phyloP scores from a whole-genome alignment of 2,888 invertebrate species.

The Macrophya annulata region DNA sequence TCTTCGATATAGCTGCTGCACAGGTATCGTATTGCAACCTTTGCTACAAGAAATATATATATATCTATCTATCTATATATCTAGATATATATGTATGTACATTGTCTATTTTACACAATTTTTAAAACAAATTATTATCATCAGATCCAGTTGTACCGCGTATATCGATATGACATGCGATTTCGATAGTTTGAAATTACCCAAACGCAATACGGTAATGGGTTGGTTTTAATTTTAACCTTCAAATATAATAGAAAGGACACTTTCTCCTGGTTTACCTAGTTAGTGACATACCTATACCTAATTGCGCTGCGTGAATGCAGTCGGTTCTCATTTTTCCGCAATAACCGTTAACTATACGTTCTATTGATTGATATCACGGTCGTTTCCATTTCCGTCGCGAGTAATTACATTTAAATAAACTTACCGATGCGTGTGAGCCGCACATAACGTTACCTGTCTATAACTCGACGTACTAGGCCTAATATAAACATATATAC shows the following conservation, averaged over 20 bases:
- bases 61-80: no score
- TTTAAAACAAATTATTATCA: background rate
- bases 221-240: background rate
- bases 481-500: no score
- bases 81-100: background rate
- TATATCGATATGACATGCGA: background rate
- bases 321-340: conserved; percentile 27
- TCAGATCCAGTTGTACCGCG: background rate
- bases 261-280: conserved; percentile 24
- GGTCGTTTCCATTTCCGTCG: conserved; percentile 51
- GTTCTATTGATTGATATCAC: conserved; percentile 51
- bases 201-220: background rate
- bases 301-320: background rate
- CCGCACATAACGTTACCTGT: background rate
- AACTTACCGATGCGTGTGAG: conserved; percentile 29
- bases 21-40: background rate
- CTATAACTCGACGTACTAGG: background rate
- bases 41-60: background rate
- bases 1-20: background rate
- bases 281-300: background rate
- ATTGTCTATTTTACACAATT: background rate
- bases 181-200: background rate
- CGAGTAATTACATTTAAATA: conserved; percentile 44
- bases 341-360: conserved; percentile 41
- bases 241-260: conserved; percentile 30